A percentile compares a stretch with the other conserved stretches of the same genome.
Conservation (phyloP, 2,113 vertebrate species). For the Clarias magur region DNA sequence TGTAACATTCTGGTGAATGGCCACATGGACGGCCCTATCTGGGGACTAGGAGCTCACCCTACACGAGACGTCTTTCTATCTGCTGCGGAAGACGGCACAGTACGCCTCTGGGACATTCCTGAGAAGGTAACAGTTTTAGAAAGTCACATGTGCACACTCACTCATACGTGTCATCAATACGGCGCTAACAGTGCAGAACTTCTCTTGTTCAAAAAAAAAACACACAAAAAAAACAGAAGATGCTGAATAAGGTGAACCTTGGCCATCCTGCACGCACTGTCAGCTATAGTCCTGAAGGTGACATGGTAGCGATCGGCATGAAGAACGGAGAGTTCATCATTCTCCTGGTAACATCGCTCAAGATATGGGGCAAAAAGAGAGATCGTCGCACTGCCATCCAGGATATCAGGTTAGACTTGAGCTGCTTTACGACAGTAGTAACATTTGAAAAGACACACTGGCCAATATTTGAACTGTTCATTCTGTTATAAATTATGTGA, state of each 20-base stretch:
- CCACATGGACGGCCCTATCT: slow-evolving; percentile 93
- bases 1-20: slow-evolving; percentile 93
- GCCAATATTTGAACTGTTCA: not conserved
- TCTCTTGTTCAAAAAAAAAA: slow-evolving; percentile 57
- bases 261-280: slow-evolving; percentile 89
- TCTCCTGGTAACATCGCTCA: slow-evolving; percentile 88
- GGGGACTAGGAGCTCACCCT: slow-evolving; percentile 91
- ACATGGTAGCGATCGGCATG: slow-evolving; percentile 98
- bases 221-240: slow-evolving; percentile 80
- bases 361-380: slow-evolving; percentile 98
- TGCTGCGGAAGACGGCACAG: slow-evolving; percentile 93
- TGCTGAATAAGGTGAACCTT: slow-evolving; percentile 95
- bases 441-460: not conserved
- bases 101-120: slow-evolving; percentile 93
- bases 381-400: slow-evolving; percentile 90
- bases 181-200: slow-evolving; percentile 29
- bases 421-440: not conserved
- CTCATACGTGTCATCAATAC: not conserved
- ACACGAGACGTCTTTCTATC: slow-evolving; percentile 91
- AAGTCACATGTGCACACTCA: not conserved
- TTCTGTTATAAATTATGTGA: not conserved
- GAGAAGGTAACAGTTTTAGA: slow-evolving; percentile 82
- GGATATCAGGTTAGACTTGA: slow-evolving; percentile 85
- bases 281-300: slow-evolving; percentile 92
- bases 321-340: slow-evolving; percentile 97